phyloP scores from a whole-genome alignment of 64 coral and sea anemone species.

The Orbicella faveolata region DNA sequence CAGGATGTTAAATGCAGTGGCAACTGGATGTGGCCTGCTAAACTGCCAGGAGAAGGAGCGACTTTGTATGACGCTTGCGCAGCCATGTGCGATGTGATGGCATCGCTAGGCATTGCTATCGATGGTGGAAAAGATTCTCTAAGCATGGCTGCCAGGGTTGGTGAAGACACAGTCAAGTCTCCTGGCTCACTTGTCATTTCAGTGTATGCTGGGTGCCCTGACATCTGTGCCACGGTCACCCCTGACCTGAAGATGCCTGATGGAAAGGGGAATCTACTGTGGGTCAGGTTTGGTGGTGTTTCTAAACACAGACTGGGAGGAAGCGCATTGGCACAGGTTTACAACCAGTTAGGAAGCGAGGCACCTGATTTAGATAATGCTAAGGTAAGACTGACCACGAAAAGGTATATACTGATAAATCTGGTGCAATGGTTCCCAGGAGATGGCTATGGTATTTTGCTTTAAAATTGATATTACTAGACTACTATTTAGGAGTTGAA shows the following conservation, averaged over 20 bases:
- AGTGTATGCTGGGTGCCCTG: conserved; percentile 90
- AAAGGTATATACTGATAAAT: too few relatives aligned
- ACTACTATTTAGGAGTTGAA: too few relatives aligned
- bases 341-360: conserved; percentile 79
- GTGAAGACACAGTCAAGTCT: conserved; percentile 79
- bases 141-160: conserved; percentile 96
- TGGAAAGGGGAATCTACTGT: conserved; percentile 65
- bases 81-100: conserved; percentile 93
- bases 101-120: conserved; percentile 77
- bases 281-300: conserved; percentile 55
- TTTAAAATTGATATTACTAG: too few relatives aligned
- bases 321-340: conserved; percentile 92
- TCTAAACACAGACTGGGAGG: conserved; percentile 76
- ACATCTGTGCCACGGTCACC: conserved; percentile 83
- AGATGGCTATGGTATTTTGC: too few relatives aligned
- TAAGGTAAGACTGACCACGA: conserved; percentile 36
- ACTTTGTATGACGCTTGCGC: conserved; percentile 82
- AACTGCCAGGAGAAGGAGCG: conserved; percentile 87
- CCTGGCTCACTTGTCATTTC: conserved; percentile 91
- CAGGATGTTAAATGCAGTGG: conserved; percentile 98
- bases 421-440: too few relatives aligned
- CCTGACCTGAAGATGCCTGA: conserved; percentile 87
- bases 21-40: conserved; percentile 99
- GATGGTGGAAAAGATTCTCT: conserved; percentile 99
- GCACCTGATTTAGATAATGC: conserved; percentile 81